These are phyloP conservation scores for Axis porcinus DNA, from an alignment of 2,113 vertebrate species.

Conservation along the genomic window DNA sequence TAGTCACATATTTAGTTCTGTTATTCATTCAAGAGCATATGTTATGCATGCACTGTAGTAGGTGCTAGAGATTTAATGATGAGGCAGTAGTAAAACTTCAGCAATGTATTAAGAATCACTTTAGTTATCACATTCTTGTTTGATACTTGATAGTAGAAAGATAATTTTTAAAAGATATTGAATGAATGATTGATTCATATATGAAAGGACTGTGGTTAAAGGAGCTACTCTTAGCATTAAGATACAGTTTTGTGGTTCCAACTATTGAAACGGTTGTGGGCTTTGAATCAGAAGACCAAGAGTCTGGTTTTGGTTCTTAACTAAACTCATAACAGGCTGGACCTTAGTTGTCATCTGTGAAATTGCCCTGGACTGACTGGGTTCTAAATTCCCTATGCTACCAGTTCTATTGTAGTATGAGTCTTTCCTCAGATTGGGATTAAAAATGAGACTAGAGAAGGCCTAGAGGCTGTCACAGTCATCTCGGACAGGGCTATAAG, in stretches of 20 bases:
- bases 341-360: not conserved
- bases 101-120: not conserved
- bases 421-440: not conserved
- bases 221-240: not conserved
- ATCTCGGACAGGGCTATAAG: not conserved
- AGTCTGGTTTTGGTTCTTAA: slow-evolving; percentile 15
- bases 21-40: not conserved
- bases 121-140: not conserved
- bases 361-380: not conserved
- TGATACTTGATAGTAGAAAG: not conserved
- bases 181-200: slow-evolving; percentile 4
- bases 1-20: not conserved
- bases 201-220: not conserved
- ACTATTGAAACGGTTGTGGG: not conserved
- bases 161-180: not conserved
- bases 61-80: not conserved
- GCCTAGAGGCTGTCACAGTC: not conserved
- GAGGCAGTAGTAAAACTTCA: not conserved
- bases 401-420: not conserved
- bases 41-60: not conserved
- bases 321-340: not conserved
- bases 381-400: not conserved
- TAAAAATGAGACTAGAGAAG: not conserved
- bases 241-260: not conserved
- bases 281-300: slow-evolving; percentile 23